Percentiles rank a stretch among this genome's conserved stretches.
These are phyloP conservation scores for Drosophila sp. DNA, from an alignment of 1,140 invertebrate genomes.

Conservation along the genomic window DNA sequence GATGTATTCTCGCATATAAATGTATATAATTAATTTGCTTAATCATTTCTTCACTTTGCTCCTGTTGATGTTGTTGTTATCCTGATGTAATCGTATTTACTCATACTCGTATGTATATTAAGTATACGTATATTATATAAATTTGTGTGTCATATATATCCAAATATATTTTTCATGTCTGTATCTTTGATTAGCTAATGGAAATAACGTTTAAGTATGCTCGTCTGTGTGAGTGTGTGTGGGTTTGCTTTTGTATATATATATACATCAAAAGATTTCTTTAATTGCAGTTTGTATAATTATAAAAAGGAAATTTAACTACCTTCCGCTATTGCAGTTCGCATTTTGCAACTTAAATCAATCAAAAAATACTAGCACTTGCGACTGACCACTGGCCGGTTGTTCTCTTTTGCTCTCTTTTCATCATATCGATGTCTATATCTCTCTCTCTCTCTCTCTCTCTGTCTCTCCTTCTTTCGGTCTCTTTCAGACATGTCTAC, in stretches of 20 bases:
- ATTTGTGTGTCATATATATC: slow-evolving; percentile 34
- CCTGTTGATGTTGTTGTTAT: neutral
- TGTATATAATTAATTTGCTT: slow-evolving; percentile 19
- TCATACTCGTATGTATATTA: slow-evolving; percentile 36
- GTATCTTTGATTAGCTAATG: slow-evolving; percentile 50
- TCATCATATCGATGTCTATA: slow-evolving; percentile 31
- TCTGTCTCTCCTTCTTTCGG: slow-evolving; percentile 5
- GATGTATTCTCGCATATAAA: slow-evolving; percentile 6
- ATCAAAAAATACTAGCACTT: slow-evolving; percentile 72
- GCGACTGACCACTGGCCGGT: slow-evolving; percentile 45
- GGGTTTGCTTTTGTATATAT: slow-evolving; percentile 43
- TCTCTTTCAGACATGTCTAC: slow-evolving; percentile 36
- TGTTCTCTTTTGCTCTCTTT: slow-evolving; percentile 11
- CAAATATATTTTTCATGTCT: slow-evolving; percentile 11
- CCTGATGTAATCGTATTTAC: slow-evolving; percentile 14
- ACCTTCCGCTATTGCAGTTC: slow-evolving; percentile 47
- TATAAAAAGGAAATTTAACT: slow-evolving; percentile 78
- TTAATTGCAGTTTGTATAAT: slow-evolving; percentile 66
- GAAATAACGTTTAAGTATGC: slow-evolving; percentile 48
- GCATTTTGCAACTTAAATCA: slow-evolving; percentile 63
- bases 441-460: slow-evolving; percentile 17
- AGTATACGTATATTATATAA: slow-evolving; percentile 39
- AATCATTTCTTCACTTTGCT: neutral
- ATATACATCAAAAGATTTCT: slow-evolving; percentile 78
- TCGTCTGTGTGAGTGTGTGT: slow-evolving; percentile 34